Conservation (phyloP, 1,140 invertebrate genomes). For the Drosophila azteca region DNA sequence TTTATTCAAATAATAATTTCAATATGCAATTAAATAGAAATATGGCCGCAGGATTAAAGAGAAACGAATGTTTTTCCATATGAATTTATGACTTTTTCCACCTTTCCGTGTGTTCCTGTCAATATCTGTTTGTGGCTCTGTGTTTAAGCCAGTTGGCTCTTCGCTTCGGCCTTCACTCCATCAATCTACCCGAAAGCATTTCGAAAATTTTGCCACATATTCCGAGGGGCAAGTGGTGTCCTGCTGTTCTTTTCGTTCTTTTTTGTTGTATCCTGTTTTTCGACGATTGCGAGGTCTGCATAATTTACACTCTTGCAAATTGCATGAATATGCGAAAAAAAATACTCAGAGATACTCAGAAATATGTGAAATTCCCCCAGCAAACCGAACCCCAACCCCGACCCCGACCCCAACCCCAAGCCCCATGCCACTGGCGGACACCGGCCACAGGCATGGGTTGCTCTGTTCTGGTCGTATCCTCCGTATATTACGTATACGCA, state of each 20-base stretch:
- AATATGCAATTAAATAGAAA: constrained; percentile 13
- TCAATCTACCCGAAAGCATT: constrained; percentile 41
- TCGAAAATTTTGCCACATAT: constrained; percentile 45
- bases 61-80: constrained; percentile 5
- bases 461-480: neutral
- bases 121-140: constrained; percentile 19
- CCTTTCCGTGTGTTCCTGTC: constrained; percentile 17
- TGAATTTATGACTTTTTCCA: constrained; percentile 24
- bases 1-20: constrained; percentile 22
- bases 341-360: neutral
- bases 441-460: constrained; percentile 10
- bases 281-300: constrained; percentile 77
- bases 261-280: constrained; percentile 52
- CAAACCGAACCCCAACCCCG: neutral
- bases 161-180: constrained; percentile 24
- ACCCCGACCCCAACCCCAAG: too few relatives aligned
- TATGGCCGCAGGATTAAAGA: constrained; percentile 26
- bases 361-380: constrained; percentile 32
- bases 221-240: constrained; percentile 2
- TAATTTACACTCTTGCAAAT: constrained; percentile 78
- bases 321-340: constrained; percentile 77
- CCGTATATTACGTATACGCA: neutral
- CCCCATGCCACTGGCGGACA: neutral
- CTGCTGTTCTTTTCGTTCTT: neutral
- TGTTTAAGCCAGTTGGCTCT: neutral